Evolutionary conservation across 2,888 invertebrate species (phyloP).

Genomic region (Apoda limacodes): DNA sequence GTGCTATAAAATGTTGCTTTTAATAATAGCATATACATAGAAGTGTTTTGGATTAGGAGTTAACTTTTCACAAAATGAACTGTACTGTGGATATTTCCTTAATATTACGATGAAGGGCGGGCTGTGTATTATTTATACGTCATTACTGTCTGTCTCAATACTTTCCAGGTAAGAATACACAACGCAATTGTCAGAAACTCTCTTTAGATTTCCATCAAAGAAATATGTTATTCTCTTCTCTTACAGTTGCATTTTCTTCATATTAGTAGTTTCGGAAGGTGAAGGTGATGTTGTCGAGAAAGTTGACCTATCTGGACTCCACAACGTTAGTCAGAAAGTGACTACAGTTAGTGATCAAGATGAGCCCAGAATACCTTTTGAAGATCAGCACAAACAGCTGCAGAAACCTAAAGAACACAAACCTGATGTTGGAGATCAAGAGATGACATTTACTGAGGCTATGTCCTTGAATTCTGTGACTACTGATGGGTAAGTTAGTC

Average conservation of each 20-base stretch:
- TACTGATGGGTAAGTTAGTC: constrained; percentile 62
- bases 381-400: neutral
- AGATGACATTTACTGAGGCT: constrained; percentile 63
- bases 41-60: no score
- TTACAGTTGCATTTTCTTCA: constrained; percentile 69
- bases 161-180: constrained; percentile 62
- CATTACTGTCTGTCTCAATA: constrained; percentile 70
- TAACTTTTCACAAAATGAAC: constrained; percentile 63
- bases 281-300: constrained; percentile 34
- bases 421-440: constrained; percentile 29
- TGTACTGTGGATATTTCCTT: constrained; percentile 57
- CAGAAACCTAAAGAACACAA: constrained; percentile 18
- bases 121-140: constrained; percentile 70
- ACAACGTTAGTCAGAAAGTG: constrained; percentile 51
- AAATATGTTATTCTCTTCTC: constrained; percentile 12
- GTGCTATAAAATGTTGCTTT: no score
- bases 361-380: constrained; percentile 5
- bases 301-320: constrained; percentile 52
- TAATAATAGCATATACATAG: no score
- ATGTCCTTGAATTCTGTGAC: constrained; percentile 67
- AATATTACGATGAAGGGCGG: constrained; percentile 73
- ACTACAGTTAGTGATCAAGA: constrained; percentile 16
- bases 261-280: constrained; percentile 70
- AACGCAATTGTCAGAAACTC: no score
- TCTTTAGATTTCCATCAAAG: no score